These are phyloP conservation scores for Tauraco hartlaubi DNA, from an alignment of 2,797 vertebrate genomes.

Conservation along the genomic window DNA sequence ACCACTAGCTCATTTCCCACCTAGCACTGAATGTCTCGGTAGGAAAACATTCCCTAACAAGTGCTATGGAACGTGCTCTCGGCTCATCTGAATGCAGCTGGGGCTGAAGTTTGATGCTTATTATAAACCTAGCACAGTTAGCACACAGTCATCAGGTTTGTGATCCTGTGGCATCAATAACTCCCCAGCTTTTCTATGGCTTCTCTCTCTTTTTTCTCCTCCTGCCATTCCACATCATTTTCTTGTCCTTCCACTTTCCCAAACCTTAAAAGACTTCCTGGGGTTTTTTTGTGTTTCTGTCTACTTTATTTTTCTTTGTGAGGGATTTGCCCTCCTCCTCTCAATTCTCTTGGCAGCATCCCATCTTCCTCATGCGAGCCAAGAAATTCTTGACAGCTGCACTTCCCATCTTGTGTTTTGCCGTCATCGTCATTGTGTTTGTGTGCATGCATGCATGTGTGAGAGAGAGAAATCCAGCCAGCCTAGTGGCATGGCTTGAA, in stretches of 20 bases:
- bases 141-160: neutral
- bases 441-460: fast-evolving
- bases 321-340: neutral
- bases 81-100: neutral
- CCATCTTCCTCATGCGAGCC: neutral
- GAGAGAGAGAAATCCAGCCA: neutral
- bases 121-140: neutral
- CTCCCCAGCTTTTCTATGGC: neutral
- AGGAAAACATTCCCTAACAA: neutral
- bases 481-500: neutral
- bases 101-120: neutral
- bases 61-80: neutral
- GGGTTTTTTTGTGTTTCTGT: neutral
- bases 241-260: neutral
- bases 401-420: slow-evolving; percentile 4
- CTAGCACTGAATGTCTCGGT: neutral
- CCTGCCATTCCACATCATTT: neutral
- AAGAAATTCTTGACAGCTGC: neutral
- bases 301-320: neutral
- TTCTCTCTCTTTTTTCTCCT: neutral
- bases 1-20: neutral
- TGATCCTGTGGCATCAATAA: neutral
- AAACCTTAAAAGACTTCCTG: neutral
- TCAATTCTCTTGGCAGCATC: neutral
- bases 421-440: neutral